These are phyloP conservation scores for Callyntrura guangdongensis DNA, from an alignment of 2,888 invertebrate genomes.

Conservation along the genomic window DNA sequence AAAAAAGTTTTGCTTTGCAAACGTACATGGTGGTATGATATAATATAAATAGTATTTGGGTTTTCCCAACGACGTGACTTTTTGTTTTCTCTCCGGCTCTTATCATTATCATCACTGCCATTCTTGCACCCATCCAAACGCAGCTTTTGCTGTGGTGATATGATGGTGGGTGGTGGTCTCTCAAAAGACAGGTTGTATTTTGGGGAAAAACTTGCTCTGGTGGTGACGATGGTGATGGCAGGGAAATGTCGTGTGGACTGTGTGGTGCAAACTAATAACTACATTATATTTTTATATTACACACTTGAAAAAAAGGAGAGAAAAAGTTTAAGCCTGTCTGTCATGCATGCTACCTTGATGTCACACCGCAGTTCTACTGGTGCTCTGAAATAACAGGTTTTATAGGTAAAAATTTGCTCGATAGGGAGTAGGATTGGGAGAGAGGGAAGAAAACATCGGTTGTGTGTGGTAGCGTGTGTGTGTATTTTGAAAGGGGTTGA, in stretches of 20 bases:
- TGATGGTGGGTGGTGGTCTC: background rate
- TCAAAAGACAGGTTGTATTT: background rate
- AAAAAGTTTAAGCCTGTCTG: constrained; percentile 73
- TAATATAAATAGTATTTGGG: background rate
- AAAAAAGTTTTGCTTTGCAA: constrained; percentile 15
- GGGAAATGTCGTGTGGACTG: constrained; percentile 2
- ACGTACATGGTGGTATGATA: constrained; percentile 10
- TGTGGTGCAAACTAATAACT: constrained; percentile 57
- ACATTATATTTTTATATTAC: constrained; percentile 65
- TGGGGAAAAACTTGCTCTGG: background rate
- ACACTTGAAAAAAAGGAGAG: constrained; percentile 25
- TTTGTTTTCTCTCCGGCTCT: constrained; percentile 15
- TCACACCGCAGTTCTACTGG: constrained; percentile 45
- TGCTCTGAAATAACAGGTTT: background rate
- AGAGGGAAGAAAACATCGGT: no score
- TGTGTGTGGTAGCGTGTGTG: background rate
- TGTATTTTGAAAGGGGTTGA: background rate
- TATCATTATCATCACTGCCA: background rate
- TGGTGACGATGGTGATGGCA: background rate
- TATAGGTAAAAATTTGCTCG: background rate
- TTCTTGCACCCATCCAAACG: background rate
- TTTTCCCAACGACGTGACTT: constrained; percentile 56
- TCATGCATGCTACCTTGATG: constrained; percentile 66
- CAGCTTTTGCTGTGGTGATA: background rate
- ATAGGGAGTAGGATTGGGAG: no score